Conservation (phyloP, 2,888 invertebrate species). For the Therioaphis trifolii region DNA sequence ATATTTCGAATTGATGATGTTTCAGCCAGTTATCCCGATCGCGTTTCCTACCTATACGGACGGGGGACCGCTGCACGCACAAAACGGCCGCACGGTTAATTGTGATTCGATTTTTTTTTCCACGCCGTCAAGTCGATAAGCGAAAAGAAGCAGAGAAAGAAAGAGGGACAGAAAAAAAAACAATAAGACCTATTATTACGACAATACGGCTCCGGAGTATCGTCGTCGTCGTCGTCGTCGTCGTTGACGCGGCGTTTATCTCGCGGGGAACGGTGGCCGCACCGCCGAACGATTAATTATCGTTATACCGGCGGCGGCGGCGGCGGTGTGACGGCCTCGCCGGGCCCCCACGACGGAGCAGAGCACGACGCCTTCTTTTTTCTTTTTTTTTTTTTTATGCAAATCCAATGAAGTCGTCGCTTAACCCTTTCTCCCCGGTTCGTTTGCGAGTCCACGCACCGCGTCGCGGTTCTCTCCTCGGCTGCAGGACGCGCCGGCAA, state of each 20-base stretch:
- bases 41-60: too few species aligned
- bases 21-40: too few species aligned
- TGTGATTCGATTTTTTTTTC: conserved; percentile 36
- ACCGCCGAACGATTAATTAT: conserved; percentile 54
- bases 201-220: too few species aligned
- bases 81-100: conserved; percentile 49
- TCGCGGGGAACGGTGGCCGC: neutral
- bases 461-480: neutral
- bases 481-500: conserved; percentile 38
- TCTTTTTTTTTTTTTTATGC: conserved; percentile 21
- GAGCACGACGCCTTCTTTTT: conserved; percentile 32
- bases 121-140: conserved; percentile 31
- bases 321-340: neutral
- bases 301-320: conserved; percentile 16
- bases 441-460: neutral
- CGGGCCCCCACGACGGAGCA: neutral
- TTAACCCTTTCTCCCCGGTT: conserved; percentile 50
- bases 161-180: neutral
- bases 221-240: neutral
- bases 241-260: conserved; percentile 39
- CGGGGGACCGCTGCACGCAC: too few species aligned
- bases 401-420: conserved; percentile 58
- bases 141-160: neutral
- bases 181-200: neutral
- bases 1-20: too few species aligned